Base-by-base conservation (phyloP, 53 echinoderm and acorn worm species). In the Holothuria scabra region DNA sequence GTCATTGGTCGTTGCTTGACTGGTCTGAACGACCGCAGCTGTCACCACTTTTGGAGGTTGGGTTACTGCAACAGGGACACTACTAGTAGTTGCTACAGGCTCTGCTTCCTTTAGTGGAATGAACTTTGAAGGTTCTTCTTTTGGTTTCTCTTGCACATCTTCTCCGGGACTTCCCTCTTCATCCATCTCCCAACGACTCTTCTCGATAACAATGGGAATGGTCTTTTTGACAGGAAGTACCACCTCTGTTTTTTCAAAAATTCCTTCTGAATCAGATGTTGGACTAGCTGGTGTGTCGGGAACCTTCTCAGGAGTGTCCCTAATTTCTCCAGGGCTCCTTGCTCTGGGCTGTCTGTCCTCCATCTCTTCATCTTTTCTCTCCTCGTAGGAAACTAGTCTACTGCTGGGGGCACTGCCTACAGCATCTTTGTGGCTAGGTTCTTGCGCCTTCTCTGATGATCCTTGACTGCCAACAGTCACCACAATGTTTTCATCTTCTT, bases 401-500 rank as follows among this genome's bases (percentile, higher is more conserved):
- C 76, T 30, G 19, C 49, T 76, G 56, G 65, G 31, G 30, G 14
- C 55, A 16, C 28, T n/a, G 3, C 48, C 72, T 0, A 16, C 18
- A 3, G 38, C 82, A 31, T 88, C 76, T 9, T 35, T 65, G 19
- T 25, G 38, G 7, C 22, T 66, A 20, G 41, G 56, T 20, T 30
- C 62, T 6, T 63, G 78, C 37, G 69, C 79, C 9, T 41, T 49
- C 56, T 76, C 85, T 1, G 63, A 35, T 26, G 61, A 41, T 49
- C 25, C 28, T 9, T 64, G 21, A 72, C 5, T 44, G 12, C 33
- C 61, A 28, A 28, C 49, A 14, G 37, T 62, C 46, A 37, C 59
- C 32, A 41, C 84, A 5, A 58, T 85, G 21, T 88, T 85, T 12
- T 93, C 92, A 57, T 90, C 91, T 59, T 96, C 96, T 23, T 85